Evolutionary conservation across 2,888 invertebrate genomes (phyloP), one percentile per base, ranked within the genome.

Genomic region (Acronicta aceris): DNA sequence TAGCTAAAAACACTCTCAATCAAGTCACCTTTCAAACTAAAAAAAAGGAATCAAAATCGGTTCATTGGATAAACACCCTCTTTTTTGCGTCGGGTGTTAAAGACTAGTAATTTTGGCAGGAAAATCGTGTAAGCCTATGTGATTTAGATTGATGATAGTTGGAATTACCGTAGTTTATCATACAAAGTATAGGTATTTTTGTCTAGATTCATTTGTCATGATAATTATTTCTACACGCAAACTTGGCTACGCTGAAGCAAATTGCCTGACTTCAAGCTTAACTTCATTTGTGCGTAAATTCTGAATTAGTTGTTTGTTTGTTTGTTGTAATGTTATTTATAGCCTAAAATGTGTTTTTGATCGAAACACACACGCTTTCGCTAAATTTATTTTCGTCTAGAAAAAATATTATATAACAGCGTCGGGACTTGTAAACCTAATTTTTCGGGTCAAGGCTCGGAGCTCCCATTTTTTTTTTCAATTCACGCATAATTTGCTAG

Each of bases 181-280:
- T 52, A 57, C 56, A 48, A 56, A 46, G 50, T 52, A 52, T 49
- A n/a, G n/a, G n/a, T n/a, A 25, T 46, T 21, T 59, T 38, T 47
- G 62, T 57, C 54, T 66, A 64, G 75, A 70, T 72, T 66, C 66
- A 64, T 71, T 65, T 70, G 53, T 70, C 67, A 72, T 58, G 67
- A 67, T 64, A 67, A 70, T 72, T 67, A 66, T 68, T 65, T 66
- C 59, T 42, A 65, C 78, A 79, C 72, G 78, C 77, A 69, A 71
- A 58, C 54, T 49, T 61, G 48, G 61, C 55, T 51, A 60, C 50
- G 33, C 61, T 63, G 46, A 57, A 56, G 43, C 58, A 73, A 74
- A 74, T 81, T 74, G 33, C 33, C 12, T 33, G n/a, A 38, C 5
- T 38, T 38, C 38, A 38, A 36, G 38, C 38, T 38, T 38, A 46